These are phyloP conservation scores for Cepaea hortensis DNA, from an alignment of 2,888 invertebrate genomes.

Conservation along the genomic window DNA sequence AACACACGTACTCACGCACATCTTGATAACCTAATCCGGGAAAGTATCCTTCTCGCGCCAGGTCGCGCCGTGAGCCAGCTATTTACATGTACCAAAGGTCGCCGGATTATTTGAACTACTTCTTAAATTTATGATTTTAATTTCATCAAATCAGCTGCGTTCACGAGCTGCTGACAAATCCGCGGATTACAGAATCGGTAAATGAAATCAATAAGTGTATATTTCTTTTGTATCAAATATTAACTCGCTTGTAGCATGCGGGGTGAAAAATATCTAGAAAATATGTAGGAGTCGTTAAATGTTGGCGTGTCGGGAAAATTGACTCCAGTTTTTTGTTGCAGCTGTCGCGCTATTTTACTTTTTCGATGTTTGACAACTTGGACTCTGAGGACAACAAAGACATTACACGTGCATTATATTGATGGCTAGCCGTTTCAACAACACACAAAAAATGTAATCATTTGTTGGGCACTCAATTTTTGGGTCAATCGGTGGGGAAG, in stretches of 20 bases:
- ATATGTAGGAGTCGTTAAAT: background rate
- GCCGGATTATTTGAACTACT: background rate
- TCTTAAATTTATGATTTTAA: slow-evolving; percentile 5
- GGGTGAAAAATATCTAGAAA: background rate
- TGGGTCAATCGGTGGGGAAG: too few relatives aligned
- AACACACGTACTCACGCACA: background rate
- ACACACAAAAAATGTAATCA: too few relatives aligned
- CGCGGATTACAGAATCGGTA: background rate
- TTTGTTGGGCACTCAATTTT: too few relatives aligned
- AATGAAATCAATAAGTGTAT: background rate
- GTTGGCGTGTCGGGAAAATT: background rate
- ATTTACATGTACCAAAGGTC: background rate
- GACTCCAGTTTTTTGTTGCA: background rate
- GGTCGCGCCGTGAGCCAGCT: background rate
- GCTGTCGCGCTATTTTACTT: background rate
- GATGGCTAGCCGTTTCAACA: too few relatives aligned
- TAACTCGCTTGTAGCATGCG: background rate
- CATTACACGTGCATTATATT: background rate
- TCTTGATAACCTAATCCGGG: background rate
- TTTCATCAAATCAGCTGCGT: background rate
- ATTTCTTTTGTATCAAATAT: background rate
- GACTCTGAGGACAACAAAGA: background rate
- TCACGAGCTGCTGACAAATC: background rate
- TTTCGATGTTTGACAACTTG: slow-evolving; percentile 6
- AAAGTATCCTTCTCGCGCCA: background rate